Conservation (phyloP, 2,888 invertebrate genomes). For the Amaurobius ferox region DNA sequence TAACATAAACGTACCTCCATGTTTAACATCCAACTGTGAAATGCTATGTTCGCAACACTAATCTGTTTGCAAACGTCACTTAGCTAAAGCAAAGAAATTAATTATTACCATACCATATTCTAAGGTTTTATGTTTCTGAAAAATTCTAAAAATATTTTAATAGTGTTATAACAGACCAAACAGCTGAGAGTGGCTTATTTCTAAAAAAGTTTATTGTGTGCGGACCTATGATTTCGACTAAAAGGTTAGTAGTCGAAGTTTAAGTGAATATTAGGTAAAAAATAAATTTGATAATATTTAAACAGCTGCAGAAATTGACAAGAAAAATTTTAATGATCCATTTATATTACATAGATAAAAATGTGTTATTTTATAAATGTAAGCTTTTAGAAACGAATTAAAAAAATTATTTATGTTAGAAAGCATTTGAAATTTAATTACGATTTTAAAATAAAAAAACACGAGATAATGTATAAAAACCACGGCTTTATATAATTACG, state of each 20-base stretch:
- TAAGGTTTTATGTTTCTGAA: background rate
- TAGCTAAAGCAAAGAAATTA: background rate
- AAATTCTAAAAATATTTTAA: background rate
- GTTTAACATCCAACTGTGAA: constrained; percentile 22
- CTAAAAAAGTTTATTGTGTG: background rate
- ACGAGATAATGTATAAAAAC: no score
- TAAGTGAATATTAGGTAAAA: no score
- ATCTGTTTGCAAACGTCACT: constrained; percentile 13
- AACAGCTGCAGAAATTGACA: no score
- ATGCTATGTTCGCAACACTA: constrained; percentile 21
- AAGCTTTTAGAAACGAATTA: no score
- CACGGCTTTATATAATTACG: no score
- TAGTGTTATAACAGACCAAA: background rate
- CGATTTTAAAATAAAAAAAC: no score
- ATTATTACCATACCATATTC: background rate
- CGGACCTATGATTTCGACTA: constrained; percentile 7
- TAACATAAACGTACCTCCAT: background rate
- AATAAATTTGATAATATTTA: no score
- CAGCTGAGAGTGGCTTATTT: background rate
- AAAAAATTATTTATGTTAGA: no score
- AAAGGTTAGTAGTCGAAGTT: constrained; percentile 16
- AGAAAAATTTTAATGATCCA: no score
- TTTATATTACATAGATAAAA: no score
- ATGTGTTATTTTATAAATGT: no score
- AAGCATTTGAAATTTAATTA: no score